Evolutionary conservation across 2,113 vertebrate genomes (phyloP).

Genomic region (Platanista minor): DNA sequence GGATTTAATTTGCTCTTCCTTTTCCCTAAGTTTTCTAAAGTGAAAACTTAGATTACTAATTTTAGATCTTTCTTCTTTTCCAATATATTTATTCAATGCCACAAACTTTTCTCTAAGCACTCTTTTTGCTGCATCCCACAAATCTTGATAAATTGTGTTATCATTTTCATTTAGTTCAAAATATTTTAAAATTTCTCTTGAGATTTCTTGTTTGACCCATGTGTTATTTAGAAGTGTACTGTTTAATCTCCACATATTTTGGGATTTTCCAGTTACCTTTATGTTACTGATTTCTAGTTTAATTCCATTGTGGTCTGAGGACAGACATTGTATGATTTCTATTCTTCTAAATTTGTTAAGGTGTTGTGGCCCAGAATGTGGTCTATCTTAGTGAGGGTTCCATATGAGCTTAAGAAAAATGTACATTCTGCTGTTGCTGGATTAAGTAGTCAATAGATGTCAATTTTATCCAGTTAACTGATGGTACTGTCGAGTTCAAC

Average conservation of each 20-base stretch:
- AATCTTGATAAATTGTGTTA: neutral
- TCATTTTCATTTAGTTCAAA: neutral
- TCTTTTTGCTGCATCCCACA: neutral
- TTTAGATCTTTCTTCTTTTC: neutral
- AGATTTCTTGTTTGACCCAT: neutral
- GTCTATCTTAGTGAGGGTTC: neutral
- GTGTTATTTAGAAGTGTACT: neutral
- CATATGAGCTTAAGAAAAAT: neutral
- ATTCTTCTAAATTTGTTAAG: neutral
- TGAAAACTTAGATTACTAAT: neutral
- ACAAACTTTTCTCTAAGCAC: neutral
- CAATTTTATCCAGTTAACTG: neutral
- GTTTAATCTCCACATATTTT: neutral
- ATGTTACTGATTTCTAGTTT: neutral
- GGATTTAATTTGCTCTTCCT: neutral
- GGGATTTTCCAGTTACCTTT: neutral
- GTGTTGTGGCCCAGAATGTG: neutral
- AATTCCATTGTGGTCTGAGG: neutral
- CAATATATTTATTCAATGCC: neutral
- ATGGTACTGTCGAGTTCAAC: too few species aligned
- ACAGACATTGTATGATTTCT: neutral
- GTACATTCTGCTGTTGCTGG: neutral
- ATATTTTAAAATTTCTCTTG: neutral
- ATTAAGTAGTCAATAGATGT: neutral
- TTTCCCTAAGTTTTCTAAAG: neutral